Conservation (phyloP, 2,113 vertebrate species). For the Spea multiplicata region DNA sequence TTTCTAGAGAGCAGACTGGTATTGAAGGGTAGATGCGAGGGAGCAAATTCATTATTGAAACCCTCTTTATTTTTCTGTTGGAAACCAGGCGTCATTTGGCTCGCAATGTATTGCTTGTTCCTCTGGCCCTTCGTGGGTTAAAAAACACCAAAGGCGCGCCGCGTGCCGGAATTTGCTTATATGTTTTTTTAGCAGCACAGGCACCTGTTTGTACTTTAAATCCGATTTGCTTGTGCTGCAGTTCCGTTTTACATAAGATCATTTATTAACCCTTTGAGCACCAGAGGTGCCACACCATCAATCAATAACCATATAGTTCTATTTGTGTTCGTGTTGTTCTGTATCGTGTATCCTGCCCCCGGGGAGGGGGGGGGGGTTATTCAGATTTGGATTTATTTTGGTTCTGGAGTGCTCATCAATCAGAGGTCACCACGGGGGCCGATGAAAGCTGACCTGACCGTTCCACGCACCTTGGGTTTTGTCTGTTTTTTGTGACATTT, state of each 20-base stretch:
- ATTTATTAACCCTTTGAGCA: neutral
- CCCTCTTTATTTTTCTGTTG: neutral
- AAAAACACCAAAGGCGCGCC: too few relatives aligned
- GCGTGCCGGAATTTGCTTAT: neutral
- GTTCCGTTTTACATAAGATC: neutral
- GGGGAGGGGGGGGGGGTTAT: neutral
- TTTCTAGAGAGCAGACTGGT: constrained; percentile 30
- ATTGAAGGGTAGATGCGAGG: constrained; percentile 3
- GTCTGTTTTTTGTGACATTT: constrained; percentile 6
- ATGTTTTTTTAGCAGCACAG: neutral
- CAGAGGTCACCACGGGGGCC: neutral
- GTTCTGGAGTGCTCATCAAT: neutral
- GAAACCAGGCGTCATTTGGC: neutral
- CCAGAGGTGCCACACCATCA: neutral
- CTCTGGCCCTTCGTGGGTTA: too few relatives aligned
- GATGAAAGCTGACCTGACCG: constrained; percentile 39
- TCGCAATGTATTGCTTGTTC: too few relatives aligned
- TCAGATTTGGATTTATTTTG: neutral
- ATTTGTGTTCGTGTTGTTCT: neutral
- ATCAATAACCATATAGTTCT: neutral
- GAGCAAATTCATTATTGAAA: neutral
- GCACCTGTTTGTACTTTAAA: constrained; percentile 18
- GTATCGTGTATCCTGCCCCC: neutral
- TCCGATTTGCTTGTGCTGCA: neutral
- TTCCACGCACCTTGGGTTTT: neutral